Evolutionary conservation across 2,888 invertebrate species (phyloP).

Genomic region (Carabus problematicus): DNA sequence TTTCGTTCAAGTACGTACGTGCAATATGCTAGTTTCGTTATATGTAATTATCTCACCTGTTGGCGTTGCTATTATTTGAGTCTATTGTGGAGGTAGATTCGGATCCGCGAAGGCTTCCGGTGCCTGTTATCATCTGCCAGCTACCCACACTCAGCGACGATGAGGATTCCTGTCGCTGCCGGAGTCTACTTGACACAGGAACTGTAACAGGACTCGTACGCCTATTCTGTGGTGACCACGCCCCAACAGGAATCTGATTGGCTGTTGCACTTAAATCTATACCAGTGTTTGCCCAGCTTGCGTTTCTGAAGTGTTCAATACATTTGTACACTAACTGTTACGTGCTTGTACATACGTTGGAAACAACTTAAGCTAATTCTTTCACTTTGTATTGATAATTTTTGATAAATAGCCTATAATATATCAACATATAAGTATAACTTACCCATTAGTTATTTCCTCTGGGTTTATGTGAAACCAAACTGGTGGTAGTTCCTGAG

Average conservation of each 20-base stretch:
- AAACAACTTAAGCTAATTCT: too few relatives aligned
- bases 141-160: slow-evolving; percentile 66
- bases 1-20: neutral
- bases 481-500: slow-evolving; percentile 61
- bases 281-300: slow-evolving; percentile 33
- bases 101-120: slow-evolving; percentile 69
- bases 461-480: slow-evolving; percentile 53
- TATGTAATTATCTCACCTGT: slow-evolving; percentile 43
- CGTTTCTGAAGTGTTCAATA: slow-evolving; percentile 11
- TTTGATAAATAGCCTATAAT: neutral
- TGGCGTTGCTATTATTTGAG: slow-evolving; percentile 50
- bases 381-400: neutral
- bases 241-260: slow-evolving; percentile 45
- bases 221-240: slow-evolving; percentile 53
- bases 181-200: slow-evolving; percentile 61
- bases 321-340: too few relatives aligned
- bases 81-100: slow-evolving; percentile 56
- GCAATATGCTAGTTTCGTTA: neutral
- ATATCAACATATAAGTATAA: neutral
- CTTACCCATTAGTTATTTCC: slow-evolving; percentile 52
- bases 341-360: too few relatives aligned
- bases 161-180: slow-evolving; percentile 68
- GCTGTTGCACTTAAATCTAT: slow-evolving; percentile 27
- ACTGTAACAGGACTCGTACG: slow-evolving; percentile 72
- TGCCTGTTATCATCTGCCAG: slow-evolving; percentile 74